phyloP scores from a whole-genome alignment of 37 sponge, comb jelly and placozoan genomes.

The Spongilla lacustris region DNA sequence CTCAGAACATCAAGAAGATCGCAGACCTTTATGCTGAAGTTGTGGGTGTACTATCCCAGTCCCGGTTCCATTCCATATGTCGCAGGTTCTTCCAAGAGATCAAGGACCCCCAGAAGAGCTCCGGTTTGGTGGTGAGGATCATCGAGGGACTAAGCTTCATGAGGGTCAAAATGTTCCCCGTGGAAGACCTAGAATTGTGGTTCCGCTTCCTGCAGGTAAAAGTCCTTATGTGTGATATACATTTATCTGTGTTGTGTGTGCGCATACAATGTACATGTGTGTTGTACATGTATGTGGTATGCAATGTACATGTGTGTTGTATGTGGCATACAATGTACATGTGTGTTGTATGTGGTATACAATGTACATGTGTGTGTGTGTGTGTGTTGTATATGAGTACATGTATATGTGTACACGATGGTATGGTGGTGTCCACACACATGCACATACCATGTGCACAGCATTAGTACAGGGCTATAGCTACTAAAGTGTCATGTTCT shows the following conservation, averaged over 20 bases:
- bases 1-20: slow-evolving; percentile 85
- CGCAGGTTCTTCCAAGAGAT: slow-evolving; percentile 84
- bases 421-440: neutral
- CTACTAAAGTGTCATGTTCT: too few relatives aligned
- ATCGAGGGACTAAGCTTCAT: slow-evolving; percentile 95
- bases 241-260: too few relatives aligned
- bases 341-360: neutral
- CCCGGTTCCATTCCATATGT: slow-evolving; percentile 85
- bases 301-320: neutral
- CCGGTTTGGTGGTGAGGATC: slow-evolving; percentile 69
- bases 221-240: neutral
- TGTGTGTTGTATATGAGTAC: neutral
- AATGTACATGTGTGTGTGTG: neutral
- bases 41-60: slow-evolving; percentile 93
- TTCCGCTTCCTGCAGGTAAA: slow-evolving; percentile 92
- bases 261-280: too few relatives aligned
- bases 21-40: slow-evolving; percentile 98
- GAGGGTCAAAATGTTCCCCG: slow-evolving; percentile 95
- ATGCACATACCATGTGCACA: too few relatives aligned
- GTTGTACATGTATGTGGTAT: neutral
- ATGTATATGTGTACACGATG: neutral
- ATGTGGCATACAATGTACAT: neutral
- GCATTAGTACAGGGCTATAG: too few relatives aligned
- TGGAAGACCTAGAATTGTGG: slow-evolving; percentile 95
- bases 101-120: slow-evolving; percentile 56